A percentile compares a stretch with the other conserved stretches of the same genome.
Evolutionary conservation across 1,140 invertebrate species (phyloP).

Genomic region (Formica selysi): DNA sequence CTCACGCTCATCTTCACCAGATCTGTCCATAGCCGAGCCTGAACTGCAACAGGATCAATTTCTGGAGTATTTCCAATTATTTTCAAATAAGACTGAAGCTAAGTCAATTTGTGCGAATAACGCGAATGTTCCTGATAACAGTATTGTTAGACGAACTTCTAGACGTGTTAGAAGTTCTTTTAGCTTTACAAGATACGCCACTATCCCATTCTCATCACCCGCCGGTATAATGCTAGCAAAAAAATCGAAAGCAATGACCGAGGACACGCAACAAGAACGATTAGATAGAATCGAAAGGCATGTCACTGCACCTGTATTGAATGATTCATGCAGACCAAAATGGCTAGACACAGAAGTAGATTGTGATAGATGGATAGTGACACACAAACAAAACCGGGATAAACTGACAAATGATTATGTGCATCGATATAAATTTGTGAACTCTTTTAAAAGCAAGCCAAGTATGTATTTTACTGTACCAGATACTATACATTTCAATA

Average conservation of each 20-base stretch:
- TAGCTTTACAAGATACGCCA: constrained; percentile 85
- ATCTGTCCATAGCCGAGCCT: constrained; percentile 65
- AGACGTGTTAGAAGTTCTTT: constrained; percentile 84
- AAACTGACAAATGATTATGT: constrained; percentile 82
- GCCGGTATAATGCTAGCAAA: constrained; percentile 86
- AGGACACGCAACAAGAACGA: constrained; percentile 86
- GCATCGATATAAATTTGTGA: constrained; percentile 86
- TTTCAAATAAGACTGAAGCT: constrained; percentile 67
- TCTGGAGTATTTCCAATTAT: constrained; percentile 83
- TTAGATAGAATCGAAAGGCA: constrained; percentile 87
- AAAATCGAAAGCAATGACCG: constrained; percentile 86
- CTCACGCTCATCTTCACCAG: constrained; percentile 81
- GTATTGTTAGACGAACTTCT: constrained; percentile 79
- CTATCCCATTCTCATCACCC: constrained; percentile 88
- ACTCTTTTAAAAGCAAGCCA: constrained; percentile 80
- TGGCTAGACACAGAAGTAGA: constrained; percentile 84
- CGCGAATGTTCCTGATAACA: constrained; percentile 37
- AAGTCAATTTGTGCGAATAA: constrained; percentile 9
- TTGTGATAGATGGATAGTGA: constrained; percentile 80
- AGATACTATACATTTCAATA: background rate
- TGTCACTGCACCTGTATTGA: constrained; percentile 85
- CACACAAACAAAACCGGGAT: constrained; percentile 85
- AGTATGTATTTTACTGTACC: constrained; percentile 75
- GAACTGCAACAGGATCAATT: constrained; percentile 83
- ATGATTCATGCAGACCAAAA: constrained; percentile 82